phyloP scores from a whole-genome alignment of 2,888 invertebrate species.

The Achlya flavicornis region DNA sequence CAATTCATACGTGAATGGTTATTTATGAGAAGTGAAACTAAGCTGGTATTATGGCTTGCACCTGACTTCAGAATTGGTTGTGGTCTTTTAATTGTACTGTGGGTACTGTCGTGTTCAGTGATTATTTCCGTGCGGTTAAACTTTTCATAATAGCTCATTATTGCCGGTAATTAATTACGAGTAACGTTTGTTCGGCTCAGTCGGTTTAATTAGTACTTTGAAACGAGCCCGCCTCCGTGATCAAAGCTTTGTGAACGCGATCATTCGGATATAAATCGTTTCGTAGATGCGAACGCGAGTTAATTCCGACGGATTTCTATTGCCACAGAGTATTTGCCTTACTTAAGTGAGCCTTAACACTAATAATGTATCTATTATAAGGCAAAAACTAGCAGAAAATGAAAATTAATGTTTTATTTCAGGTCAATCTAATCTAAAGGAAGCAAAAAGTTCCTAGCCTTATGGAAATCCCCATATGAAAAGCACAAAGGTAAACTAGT shows the following conservation, averaged over 20 bases:
- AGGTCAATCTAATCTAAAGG: too few species aligned
- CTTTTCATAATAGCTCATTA: conserved; percentile 60
- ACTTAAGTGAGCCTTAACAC: neutral
- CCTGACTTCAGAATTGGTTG: conserved; percentile 18
- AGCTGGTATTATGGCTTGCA: conserved; percentile 18
- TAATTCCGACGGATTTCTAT: conserved; percentile 21
- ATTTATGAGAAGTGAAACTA: conserved; percentile 13
- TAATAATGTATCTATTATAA: neutral
- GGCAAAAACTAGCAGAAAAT: too few species aligned
- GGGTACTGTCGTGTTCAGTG: conserved; percentile 37
- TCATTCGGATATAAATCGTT: conserved; percentile 43
- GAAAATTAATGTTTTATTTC: too few species aligned
- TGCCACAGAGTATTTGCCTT: conserved; percentile 2
- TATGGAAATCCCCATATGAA: too few species aligned
- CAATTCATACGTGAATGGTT: conserved; percentile 56
- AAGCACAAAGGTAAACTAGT: too few species aligned
- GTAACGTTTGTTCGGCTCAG: conserved; percentile 41
- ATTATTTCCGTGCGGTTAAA: conserved; percentile 53
- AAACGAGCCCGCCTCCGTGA: conserved; percentile 37
- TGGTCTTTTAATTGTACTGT: conserved; percentile 16
- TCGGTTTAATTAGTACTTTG: conserved; percentile 57
- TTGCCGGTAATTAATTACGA: conserved; percentile 59
- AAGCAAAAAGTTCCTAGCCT: too few species aligned
- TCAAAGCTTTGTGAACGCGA: conserved; percentile 61
- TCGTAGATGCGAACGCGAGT: conserved; percentile 23